Conservation (phyloP, 53 echinoderm and acorn worm species). For the Paracentrotus lividus region DNA sequence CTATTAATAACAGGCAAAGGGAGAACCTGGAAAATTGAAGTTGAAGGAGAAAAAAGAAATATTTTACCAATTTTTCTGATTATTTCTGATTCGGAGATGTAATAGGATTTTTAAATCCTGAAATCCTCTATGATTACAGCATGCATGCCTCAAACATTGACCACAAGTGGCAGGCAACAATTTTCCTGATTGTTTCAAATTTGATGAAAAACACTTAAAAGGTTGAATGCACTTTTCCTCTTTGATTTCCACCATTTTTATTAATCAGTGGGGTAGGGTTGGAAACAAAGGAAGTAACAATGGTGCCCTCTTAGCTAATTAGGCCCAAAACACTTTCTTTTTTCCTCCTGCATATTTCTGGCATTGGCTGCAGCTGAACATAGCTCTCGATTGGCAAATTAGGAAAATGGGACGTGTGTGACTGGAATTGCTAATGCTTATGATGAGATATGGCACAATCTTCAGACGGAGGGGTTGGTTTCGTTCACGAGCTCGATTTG, state of each 20-base stretch:
- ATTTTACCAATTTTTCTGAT: neutral
- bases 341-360: neutral
- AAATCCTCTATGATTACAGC: neutral
- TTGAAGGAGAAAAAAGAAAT: neutral
- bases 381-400: conserved; percentile 1
- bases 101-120: neutral
- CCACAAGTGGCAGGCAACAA: conserved; percentile 14
- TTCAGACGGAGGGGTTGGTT: conserved; percentile 35
- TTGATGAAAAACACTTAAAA: neutral
- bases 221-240: conserved; percentile 12
- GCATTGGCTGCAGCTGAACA: neutral
- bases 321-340: neutral
- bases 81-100: neutral
- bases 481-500: conserved; percentile 3
- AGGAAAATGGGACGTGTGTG: conserved; percentile 47
- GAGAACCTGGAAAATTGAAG: neutral
- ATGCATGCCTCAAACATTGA: conserved; percentile 6
- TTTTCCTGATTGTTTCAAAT: conserved; percentile 43
- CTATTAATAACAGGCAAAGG: neutral
- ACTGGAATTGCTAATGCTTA: conserved; percentile 53
- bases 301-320: neutral
- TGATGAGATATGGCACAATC: conserved; percentile 48
- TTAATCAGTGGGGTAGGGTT: neutral
- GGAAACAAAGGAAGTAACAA: neutral
- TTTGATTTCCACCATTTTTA: neutral